Evolutionary conservation across 1,140 invertebrate genomes (phyloP).

Genomic region (Sycobia sp.): DNA sequence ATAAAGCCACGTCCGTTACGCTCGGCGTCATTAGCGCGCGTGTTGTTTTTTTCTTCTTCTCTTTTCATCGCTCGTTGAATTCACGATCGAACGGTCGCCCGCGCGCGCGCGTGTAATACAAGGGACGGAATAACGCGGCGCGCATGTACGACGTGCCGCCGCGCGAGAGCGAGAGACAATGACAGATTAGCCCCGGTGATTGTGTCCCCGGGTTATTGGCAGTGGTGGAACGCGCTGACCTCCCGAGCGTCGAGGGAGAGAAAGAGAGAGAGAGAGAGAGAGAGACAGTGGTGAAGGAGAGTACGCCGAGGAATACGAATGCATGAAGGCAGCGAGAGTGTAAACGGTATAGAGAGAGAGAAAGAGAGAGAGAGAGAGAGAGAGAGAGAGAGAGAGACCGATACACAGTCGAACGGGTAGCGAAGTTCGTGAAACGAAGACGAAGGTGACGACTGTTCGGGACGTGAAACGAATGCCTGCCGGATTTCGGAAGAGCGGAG

Average conservation of each 20-base stretch:
- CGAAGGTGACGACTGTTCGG: too few relatives aligned
- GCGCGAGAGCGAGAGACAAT: constrained; percentile 39
- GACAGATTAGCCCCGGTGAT: constrained; percentile 45
- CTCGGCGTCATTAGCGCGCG: constrained; percentile 26
- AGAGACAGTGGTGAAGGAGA: not conserved
- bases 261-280: too few relatives aligned
- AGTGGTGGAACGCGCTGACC: not conserved
- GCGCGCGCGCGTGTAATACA: constrained; percentile 17
- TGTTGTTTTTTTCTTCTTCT: too few relatives aligned
- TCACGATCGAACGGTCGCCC: not conserved
- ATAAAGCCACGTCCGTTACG: too few relatives aligned
- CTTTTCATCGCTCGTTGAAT: constrained; percentile 31
- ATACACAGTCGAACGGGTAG: not conserved
- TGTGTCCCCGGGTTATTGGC: constrained; percentile 15
- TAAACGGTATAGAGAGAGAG: too few relatives aligned
- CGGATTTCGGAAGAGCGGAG: not conserved
- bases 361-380: not conserved
- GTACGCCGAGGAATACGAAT: constrained; percentile 1
- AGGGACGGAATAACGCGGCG: not conserved
- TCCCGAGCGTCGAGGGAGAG: too few relatives aligned
- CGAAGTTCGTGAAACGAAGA: too few relatives aligned
- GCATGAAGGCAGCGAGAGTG: too few relatives aligned
- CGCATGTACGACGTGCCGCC: not conserved
- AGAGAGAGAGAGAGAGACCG: not conserved
- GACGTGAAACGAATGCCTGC: constrained; percentile 15